Conservation (phyloP, 2,888 invertebrate species). For the Drosophila phalerata region DNA sequence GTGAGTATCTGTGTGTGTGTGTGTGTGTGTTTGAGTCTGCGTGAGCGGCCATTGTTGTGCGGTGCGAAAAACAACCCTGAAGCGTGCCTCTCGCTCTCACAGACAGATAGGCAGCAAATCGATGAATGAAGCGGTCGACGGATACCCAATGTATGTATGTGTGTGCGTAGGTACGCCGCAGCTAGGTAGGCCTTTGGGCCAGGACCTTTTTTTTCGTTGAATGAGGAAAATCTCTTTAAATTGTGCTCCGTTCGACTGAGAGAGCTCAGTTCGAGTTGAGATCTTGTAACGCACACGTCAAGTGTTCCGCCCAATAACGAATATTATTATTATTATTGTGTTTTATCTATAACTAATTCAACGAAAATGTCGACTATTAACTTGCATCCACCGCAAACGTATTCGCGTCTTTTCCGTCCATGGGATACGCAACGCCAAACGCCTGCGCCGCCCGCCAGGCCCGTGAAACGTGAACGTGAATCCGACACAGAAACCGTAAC, state of each 20-base stretch:
- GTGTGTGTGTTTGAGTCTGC: constrained; percentile 49
- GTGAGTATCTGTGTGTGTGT: constrained; percentile 29
- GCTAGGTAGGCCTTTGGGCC: constrained; percentile 63
- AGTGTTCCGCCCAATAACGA: constrained; percentile 52
- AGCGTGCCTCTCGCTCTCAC: constrained; percentile 66
- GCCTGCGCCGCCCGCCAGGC: constrained; percentile 40
- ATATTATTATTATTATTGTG: constrained; percentile 8
- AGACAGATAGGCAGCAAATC: constrained; percentile 75
- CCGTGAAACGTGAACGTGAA: constrained; percentile 61
- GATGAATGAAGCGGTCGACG: constrained; percentile 70
- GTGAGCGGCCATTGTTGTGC: constrained; percentile 78
- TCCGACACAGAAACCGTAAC: constrained; percentile 46
- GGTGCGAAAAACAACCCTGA: constrained; percentile 77
- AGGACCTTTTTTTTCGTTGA: constrained; percentile 56
- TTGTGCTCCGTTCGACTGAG: constrained; percentile 60
- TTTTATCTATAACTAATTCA: constrained; percentile 6
- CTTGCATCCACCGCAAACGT: constrained; percentile 85
- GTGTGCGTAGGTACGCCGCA: constrained; percentile 50
- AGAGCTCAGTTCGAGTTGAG: constrained; percentile 82
- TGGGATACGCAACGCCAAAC: constrained; percentile 86
- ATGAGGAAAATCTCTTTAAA: constrained; percentile 77
- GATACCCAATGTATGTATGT: constrained; percentile 32
- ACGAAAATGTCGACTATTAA: constrained; percentile 80
- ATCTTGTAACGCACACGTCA: constrained; percentile 75
- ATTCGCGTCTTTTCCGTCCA: constrained; percentile 88